Evolutionary conservation across 2,888 invertebrate genomes (phyloP), one percentile per base, ranked within the genome.

Genomic region (Campoplex nolae): DNA sequence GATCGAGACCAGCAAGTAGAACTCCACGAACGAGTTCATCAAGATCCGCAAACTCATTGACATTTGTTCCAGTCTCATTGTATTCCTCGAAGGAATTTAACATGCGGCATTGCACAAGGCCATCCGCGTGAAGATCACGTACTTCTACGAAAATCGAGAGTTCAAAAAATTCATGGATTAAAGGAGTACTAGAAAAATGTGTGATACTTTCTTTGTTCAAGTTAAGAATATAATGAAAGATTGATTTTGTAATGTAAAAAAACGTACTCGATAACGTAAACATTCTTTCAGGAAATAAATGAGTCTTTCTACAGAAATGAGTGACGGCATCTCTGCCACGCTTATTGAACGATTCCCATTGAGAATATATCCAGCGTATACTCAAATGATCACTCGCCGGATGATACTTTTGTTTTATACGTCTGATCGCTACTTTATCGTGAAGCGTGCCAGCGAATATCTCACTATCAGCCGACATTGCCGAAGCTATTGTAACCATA

Each of bases 361-460:
- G 95, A 13, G 95, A 94, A 87, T 95, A 96, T 11, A 97, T 91
- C 92, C 95, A 94, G 90, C 96, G 95, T 18, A 96, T 73, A 0
- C 97, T 96, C 18, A 96, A 91, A 93, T 97, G 97, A 92, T 97
- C 97, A 3, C 97, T 97, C 0, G 94, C 95, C 0, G 94, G 85
- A 81, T 95, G 96, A 92, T 94, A 96, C 6, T 93, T 89, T 2
- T 92, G 90, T 92, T 97, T 97, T 0, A 95, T 93, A 54, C 93
- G 91, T 79, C 96, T 95, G 13, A 96, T 95, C 89, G 93, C 93
- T 11, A 94, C 94, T 88, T 95, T 95, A 70, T 95, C 93, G 0
- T 95, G 93, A 4, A 96, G 93, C 0, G 95, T 94, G 62, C 95
- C 95, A 0, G 90, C 85, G 90, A 97, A 97, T 80, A 96, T 89